These are phyloP conservation scores for Phainopepla nitens DNA, from an alignment of 2,113 vertebrate genomes.

Conservation along the genomic window DNA sequence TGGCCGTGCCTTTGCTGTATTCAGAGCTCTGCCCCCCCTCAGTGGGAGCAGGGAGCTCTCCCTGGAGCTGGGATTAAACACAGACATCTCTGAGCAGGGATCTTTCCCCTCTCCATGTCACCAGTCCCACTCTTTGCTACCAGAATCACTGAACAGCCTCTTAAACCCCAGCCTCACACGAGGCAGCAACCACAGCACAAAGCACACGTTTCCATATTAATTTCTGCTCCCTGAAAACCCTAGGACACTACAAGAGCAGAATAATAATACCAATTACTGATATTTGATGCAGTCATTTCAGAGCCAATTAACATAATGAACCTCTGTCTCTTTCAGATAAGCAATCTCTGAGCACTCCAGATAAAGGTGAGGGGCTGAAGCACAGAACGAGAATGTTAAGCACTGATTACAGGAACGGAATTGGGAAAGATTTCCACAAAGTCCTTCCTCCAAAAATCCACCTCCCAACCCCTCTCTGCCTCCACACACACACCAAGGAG, in stretches of 20 bases:
- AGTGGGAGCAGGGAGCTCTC: neutral
- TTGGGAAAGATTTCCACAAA: neutral
- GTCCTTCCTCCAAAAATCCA: neutral
- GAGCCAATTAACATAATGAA: slow-evolving; percentile 44
- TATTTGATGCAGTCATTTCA: slow-evolving; percentile 26
- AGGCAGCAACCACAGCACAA: neutral
- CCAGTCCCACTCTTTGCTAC: neutral
- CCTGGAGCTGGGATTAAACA: neutral
- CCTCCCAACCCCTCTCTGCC: fast-evolving
- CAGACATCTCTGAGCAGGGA: neutral
- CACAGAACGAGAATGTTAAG: neutral
- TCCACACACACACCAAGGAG: neutral
- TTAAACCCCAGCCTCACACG: neutral
- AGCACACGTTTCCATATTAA: neutral
- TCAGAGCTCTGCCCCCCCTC: neutral
- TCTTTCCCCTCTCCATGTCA: neutral
- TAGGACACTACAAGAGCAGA: neutral
- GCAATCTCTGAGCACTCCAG: neutral
- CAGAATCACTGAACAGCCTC: neutral
- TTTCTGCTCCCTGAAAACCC: neutral
- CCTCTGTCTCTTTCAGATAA: neutral
- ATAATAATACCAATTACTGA: slow-evolving; percentile 10
- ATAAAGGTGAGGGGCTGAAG: neutral
- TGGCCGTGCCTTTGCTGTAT: fast-evolving
- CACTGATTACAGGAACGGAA: neutral